phyloP scores from a whole-genome alignment of 2,113 vertebrate genomes.

The Sula dactylatra region DNA sequence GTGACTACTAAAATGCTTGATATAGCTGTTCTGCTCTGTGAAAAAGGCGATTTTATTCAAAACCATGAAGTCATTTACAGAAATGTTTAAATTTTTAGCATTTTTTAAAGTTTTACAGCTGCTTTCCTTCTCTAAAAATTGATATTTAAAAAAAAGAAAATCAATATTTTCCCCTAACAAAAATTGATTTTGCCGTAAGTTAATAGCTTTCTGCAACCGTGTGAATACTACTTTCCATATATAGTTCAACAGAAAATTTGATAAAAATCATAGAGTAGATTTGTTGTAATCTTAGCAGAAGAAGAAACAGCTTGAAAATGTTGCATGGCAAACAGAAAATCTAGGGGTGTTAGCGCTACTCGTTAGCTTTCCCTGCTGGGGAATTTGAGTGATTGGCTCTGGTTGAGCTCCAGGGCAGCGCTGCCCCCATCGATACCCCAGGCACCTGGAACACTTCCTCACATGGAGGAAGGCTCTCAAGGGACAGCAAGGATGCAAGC shows the following conservation, averaged over 20 bases:
- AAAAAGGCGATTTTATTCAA: background rate
- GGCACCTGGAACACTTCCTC: background rate
- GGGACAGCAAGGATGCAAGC: background rate
- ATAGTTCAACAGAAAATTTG: background rate
- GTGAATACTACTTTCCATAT: background rate
- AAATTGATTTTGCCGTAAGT: background rate
- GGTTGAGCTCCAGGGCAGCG: background rate
- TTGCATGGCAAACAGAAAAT: background rate
- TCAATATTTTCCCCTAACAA: background rate
- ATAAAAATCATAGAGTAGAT: background rate
- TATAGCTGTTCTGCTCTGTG: background rate
- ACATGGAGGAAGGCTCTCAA: background rate
- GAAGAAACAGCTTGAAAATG: background rate
- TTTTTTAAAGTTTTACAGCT: background rate
- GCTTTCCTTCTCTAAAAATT: background rate
- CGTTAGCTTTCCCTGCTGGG: background rate
- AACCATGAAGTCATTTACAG: background rate
- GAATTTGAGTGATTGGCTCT: background rate
- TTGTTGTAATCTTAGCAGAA: background rate
- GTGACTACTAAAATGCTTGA: background rate
- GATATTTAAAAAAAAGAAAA: background rate
- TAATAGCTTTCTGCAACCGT: background rate
- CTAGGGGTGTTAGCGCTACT: background rate
- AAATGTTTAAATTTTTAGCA: background rate
- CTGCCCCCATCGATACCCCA: accelerated